A percentile compares a stretch with the other conserved stretches of the same genome.
Evolutionary conservation across 2,113 vertebrate genomes (phyloP).

Genomic region (Equus przewalskii): DNA sequence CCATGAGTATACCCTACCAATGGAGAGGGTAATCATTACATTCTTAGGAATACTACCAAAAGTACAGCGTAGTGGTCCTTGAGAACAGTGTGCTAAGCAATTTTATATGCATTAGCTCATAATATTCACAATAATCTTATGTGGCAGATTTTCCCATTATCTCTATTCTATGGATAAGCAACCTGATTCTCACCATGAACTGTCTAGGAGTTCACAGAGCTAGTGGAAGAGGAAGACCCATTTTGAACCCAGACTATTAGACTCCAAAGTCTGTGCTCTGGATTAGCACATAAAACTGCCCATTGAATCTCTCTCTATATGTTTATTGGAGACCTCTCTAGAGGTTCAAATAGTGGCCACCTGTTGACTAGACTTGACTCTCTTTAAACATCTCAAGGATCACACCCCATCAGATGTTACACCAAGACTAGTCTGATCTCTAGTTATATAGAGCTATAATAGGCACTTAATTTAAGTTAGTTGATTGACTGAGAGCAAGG

Average conservation of each 20-base stretch:
- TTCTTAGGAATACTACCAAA: neutral
- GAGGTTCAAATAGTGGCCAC: neutral
- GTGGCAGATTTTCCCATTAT: neutral
- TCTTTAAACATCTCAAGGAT: neutral
- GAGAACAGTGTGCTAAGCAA: neutral
- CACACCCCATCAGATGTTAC: neutral
- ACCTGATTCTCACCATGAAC: neutral
- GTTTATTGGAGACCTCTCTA: neutral
- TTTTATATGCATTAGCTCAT: neutral
- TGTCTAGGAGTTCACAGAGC: neutral
- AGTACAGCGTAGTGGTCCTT: neutral
- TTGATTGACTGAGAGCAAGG: conserved; percentile 15
- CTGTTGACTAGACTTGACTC: neutral
- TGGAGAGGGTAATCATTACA: neutral
- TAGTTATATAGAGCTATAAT: neutral
- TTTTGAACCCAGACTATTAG: neutral
- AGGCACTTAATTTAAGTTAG: neutral
- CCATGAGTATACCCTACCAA: neutral
- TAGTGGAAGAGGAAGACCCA: neutral
- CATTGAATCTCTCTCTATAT: neutral
- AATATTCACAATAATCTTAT: neutral
- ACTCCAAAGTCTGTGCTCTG: neutral
- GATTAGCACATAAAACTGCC: neutral
- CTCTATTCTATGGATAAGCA: neutral
- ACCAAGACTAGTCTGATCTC: neutral